Percentiles rank a stretch among this genome's conserved stretches.
These are phyloP conservation scores for Eilema depressum DNA, from an alignment of 2,888 invertebrate species.

Conservation along the genomic window DNA sequence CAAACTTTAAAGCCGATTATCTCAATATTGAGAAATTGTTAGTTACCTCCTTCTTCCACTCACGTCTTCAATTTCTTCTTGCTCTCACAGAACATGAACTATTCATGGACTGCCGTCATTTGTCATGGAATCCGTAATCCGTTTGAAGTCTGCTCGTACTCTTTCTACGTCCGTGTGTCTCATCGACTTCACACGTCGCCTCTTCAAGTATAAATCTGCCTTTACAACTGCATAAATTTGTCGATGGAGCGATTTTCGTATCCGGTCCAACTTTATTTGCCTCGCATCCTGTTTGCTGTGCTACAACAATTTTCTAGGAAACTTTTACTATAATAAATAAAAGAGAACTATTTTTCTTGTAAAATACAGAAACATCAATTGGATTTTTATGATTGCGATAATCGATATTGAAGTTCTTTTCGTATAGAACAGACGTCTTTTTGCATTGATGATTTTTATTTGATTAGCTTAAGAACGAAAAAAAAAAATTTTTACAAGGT, in stretches of 20 bases:
- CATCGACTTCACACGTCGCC: conserved; percentile 71
- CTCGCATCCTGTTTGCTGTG: conserved; percentile 73
- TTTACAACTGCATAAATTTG: conserved; percentile 85
- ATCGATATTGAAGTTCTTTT: conserved; percentile 40
- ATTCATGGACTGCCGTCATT: conserved; percentile 37
- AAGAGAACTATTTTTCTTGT: conserved; percentile 48
- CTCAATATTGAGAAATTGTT: too few species aligned
- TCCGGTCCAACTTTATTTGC: conserved; percentile 76
- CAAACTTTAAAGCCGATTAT: too few species aligned
- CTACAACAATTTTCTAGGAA: conserved; percentile 65
- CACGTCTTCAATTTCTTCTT: conserved; percentile 32
- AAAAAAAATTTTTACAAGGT: neutral
- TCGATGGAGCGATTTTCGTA: conserved; percentile 81
- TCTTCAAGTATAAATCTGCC: conserved; percentile 78
- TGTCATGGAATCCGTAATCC: conserved; percentile 40
- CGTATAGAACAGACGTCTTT: conserved; percentile 27
- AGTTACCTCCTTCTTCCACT: too few species aligned
- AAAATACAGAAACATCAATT: conserved; percentile 48
- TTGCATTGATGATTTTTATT: conserved; percentile 29
- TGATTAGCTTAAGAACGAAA: conserved; percentile 15
- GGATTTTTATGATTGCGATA: conserved; percentile 42
- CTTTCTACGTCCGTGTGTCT: conserved; percentile 50
- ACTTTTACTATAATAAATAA: conserved; percentile 55
- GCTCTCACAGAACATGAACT: conserved; percentile 36
- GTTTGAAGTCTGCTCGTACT: conserved; percentile 41